Evolutionary conservation across 2,888 invertebrate species (phyloP), one percentile per base, ranked within the genome.

Genomic region (Drosophila setosimentum): DNA sequence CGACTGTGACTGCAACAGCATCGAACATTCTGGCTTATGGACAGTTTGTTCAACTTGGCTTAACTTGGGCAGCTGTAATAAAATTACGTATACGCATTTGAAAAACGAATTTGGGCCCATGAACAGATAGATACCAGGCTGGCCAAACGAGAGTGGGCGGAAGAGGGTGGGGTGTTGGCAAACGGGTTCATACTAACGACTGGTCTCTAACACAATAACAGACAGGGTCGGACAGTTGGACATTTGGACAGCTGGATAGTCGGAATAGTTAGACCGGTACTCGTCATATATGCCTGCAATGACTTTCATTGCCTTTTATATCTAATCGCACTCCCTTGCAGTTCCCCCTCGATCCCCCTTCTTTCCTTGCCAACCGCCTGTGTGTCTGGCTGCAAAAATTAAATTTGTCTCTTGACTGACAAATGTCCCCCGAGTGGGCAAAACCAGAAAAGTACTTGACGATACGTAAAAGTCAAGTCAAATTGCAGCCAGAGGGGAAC

Each of bases 381-480:
- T 24, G 1, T 58, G 75, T 60, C 71, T 77, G 72, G 63, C 69
- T 48, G 70, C 68, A 87, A 89, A 91, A 87, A 91, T 91, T 91
- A 91, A 91, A 92, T 91, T 90, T 90, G 91, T 91, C 92, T 91
- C 91, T 82, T 91, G 91, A 91, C 91, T 91, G 92, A 91, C 91
- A 91, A 91, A 91, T 91, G 92, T 91, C 91, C 90, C 92, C 89
- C 89, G 90, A 91, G 92, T 85, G 91, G 91, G 82, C 82, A 82
- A 88, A 84, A 89, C 86, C 87, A 90, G 83, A 90, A 87, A 90
- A 90, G 85, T 88, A 89, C 91, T 91, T 87, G 91, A 91, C 91
- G 91, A 91, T 91, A 91, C 87, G 84, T 87, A 91, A 87, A 89
- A 91, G 91, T 90, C 91, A 91, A 91, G 91, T 89, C 91, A 89